These are phyloP conservation scores for Saguinus imperator DNA, from an alignment of 2,113 vertebrate genomes.

Conservation along the genomic window DNA sequence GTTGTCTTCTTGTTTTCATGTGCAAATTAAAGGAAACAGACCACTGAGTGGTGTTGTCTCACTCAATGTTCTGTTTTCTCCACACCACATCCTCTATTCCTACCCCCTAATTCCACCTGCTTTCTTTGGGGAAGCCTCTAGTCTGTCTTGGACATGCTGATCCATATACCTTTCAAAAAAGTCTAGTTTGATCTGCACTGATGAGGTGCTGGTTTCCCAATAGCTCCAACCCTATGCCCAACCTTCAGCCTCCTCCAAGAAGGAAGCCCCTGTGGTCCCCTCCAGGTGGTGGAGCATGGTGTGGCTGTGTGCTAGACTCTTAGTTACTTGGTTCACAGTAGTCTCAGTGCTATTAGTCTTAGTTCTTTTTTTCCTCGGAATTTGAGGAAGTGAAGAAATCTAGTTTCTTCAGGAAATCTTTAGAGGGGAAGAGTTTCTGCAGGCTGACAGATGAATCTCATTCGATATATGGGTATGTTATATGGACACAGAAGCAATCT, in stretches of 20 bases:
- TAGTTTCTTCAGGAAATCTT: constrained; percentile 1
- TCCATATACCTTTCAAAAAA: not conserved
- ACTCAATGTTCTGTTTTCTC: not conserved
- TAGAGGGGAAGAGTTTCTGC: not conserved
- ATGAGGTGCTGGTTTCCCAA: not conserved
- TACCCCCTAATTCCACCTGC: not conserved
- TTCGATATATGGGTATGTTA: accelerated
- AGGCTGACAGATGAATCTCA: not conserved
- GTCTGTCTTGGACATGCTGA: not conserved
- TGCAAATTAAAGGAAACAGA: not conserved
- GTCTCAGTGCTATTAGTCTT: not conserved
- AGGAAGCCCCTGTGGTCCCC: not conserved
- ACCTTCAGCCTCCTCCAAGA: not conserved
- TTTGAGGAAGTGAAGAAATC: not conserved
- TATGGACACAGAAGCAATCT: not conserved
- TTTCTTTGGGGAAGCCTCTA: not conserved
- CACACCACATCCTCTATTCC: not conserved
- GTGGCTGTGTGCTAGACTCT: not conserved
- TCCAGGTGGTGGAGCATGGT: not conserved
- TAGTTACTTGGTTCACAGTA: not conserved
- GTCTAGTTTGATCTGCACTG: not conserved
- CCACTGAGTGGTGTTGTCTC: accelerated
- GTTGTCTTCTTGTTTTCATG: not conserved
- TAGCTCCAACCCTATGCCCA: not conserved
- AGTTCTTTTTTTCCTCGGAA: not conserved